These are phyloP conservation scores for Diploscapter pachys DNA, from an alignment of 1,140 invertebrate species.

Conservation along the genomic window DNA sequence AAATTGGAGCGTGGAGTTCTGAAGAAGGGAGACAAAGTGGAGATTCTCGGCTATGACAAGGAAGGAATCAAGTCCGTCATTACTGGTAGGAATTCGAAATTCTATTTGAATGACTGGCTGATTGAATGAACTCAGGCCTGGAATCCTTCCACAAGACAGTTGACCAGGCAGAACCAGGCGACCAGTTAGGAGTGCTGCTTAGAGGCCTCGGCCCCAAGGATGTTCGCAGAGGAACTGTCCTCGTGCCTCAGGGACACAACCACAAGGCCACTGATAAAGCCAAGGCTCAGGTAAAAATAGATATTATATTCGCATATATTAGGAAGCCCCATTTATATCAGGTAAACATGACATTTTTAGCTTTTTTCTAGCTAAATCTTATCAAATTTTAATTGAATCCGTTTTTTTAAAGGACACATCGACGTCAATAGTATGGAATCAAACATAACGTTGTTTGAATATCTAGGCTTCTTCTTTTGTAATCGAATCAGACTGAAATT, in stretches of 20 bases:
- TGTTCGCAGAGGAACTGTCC: conserved; percentile 82
- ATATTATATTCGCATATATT: too few species aligned
- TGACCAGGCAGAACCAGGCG: conserved; percentile 88
- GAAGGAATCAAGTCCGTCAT: conserved; percentile 79
- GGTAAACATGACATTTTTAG: too few species aligned
- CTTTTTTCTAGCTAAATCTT: neutral
- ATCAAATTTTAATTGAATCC: neutral
- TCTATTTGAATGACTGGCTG: neutral
- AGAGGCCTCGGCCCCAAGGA: conserved; percentile 87
- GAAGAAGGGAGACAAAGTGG: conserved; percentile 87
- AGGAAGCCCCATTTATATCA: too few species aligned
- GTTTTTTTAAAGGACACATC: too few species aligned
- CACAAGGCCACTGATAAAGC: conserved; percentile 52
- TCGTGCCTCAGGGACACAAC: conserved; percentile 48
- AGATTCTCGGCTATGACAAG: conserved; percentile 81
- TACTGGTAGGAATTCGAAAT: conserved; percentile 65
- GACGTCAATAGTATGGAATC: too few species aligned
- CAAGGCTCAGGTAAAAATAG: conserved; percentile 48
- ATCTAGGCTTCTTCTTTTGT: too few species aligned
- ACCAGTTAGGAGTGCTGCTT: conserved; percentile 88
- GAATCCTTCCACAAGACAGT: conserved; percentile 98
- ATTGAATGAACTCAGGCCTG: conserved; percentile 65
- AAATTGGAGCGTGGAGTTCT: conserved; percentile 77
- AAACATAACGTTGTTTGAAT: too few species aligned
- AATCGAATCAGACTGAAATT: too few species aligned